Percentiles rank a stretch among this genome's conserved stretches.
Conservation (phyloP, 2,797 vertebrate genomes). For the Pogonophryne albipinna region DNA sequence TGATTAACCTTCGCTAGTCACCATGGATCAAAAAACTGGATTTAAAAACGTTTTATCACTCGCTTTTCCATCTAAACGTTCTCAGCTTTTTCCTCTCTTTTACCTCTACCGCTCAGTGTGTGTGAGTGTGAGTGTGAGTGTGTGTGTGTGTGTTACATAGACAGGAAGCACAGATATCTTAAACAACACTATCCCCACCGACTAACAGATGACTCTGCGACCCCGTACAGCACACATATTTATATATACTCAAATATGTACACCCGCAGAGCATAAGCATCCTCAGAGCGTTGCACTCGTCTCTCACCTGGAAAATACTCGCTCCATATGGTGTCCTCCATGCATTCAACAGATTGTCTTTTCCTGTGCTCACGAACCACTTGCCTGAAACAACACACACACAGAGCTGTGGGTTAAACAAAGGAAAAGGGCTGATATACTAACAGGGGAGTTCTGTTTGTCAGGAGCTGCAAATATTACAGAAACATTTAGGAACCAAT, state of each 20-base stretch:
- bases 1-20: conserved; percentile 62
- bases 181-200: conserved; percentile 18
- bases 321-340: conserved; percentile 95
- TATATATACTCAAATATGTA: neutral
- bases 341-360: conserved; percentile 95
- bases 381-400: conserved; percentile 83
- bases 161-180: conserved; percentile 27
- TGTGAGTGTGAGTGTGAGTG: conserved; percentile 1
- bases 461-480: neutral
- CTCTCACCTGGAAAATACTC: conserved; percentile 93
- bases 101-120: conserved; percentile 11
- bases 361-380: conserved; percentile 97
- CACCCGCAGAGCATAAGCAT: conserved; percentile 12
- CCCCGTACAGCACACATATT: neutral
- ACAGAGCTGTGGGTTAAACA: conserved; percentile 19
- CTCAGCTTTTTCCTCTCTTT: conserved; percentile 20
- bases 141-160: neutral
- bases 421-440: neutral
- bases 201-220: conserved; percentile 30
- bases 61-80: conserved; percentile 18
- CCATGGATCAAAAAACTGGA: conserved; percentile 31
- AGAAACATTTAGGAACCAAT: conserved; percentile 7
- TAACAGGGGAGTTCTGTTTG: neutral
- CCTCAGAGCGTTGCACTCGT: neutral
- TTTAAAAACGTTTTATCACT: neutral